Conservation (phyloP, 1,140 invertebrate species). For the Oncopodura yosiiana region DNA sequence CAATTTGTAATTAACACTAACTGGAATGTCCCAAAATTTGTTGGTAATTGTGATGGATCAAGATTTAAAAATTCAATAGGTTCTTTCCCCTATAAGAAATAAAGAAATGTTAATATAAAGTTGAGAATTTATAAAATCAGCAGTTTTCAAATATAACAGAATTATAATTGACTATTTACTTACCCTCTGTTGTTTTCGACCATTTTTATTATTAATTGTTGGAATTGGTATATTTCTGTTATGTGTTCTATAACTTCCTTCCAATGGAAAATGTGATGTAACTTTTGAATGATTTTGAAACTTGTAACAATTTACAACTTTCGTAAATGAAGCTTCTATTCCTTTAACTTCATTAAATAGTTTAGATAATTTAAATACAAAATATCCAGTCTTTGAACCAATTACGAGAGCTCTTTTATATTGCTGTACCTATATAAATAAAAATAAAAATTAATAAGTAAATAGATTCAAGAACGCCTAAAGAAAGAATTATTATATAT, state of each 20-base stretch:
- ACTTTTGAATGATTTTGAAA: slow-evolving; percentile 23
- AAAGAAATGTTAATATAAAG: background rate
- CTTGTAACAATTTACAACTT: slow-evolving; percentile 25
- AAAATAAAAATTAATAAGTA: background rate
- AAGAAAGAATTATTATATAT: background rate
- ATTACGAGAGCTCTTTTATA: slow-evolving; percentile 22
- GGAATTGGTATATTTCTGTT: background rate
- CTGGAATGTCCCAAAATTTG: slow-evolving; percentile 24
- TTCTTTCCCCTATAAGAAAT: slow-evolving; percentile 4
- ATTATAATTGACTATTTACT: background rate
- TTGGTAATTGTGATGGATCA: slow-evolving; percentile 8
- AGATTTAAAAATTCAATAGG: slow-evolving; percentile 24
- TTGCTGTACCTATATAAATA: slow-evolving; percentile 13
- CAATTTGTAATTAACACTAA: slow-evolving; percentile 23
- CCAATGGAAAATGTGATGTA: slow-evolving; percentile 29
- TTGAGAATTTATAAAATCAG: background rate
- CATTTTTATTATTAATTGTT: background rate
- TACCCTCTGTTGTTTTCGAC: background rate
- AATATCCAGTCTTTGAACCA: slow-evolving; percentile 20
- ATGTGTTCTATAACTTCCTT: slow-evolving; percentile 23
- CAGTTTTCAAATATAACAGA: background rate
- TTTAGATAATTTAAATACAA: slow-evolving; percentile 26
- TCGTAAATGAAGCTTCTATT: slow-evolving; percentile 22
- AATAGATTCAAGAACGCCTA: background rate
- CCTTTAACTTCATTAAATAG: slow-evolving; percentile 25